Evolutionary conservation across 2,113 vertebrate genomes (phyloP).

Genomic region (sheep (Ovis aries)): ARS-UI_Ramb_v3.0 NC_056064.1:5005501-5006000

Average conservation of each 20-base stretch:
- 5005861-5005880: neutral
- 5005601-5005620: neutral
- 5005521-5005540: neutral
- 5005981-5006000: neutral
- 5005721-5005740: neutral
- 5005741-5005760: neutral
- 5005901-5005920: neutral
- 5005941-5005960: neutral
- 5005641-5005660: slow-evolving; percentile 22
- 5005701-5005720: neutral
- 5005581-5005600: neutral
- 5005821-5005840: neutral
- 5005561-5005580: slow-evolving; percentile 10
- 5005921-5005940: neutral
- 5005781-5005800: neutral
- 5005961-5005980: neutral
- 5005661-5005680: neutral
- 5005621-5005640: neutral
- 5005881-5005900: neutral
- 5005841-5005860: neutral
- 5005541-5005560: neutral
- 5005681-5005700: neutral
- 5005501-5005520: neutral
- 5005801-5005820: neutral
- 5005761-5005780: neutral